A percentile compares a stretch with the other conserved stretches of the same genome.
Conservation (phyloP, 2,113 vertebrate species). For the Bostrychus sinensis region DNA sequence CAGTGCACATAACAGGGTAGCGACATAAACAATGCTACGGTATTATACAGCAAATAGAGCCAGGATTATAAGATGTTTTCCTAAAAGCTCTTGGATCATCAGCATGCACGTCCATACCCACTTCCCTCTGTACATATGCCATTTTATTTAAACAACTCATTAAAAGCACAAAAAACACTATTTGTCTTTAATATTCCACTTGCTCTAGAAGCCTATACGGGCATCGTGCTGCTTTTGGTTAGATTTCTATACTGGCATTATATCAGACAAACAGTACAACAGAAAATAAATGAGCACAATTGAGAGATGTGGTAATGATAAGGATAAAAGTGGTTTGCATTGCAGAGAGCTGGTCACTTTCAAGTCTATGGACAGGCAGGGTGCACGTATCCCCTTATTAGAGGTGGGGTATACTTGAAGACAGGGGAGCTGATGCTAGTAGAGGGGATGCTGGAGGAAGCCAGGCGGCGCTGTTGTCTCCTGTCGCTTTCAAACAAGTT, state of each 20-base stretch:
- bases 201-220: slow-evolving; percentile 26
- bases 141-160: slow-evolving; percentile 43
- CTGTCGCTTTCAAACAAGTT: slow-evolving; percentile 54
- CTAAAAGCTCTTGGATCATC: slow-evolving; percentile 35
- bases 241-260: slow-evolving; percentile 23
- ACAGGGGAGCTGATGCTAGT: slow-evolving; percentile 9
- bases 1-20: slow-evolving; percentile 51
- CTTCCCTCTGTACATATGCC: slow-evolving; percentile 8
- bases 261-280: slow-evolving; percentile 33
- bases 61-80: slow-evolving; percentile 30
- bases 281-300: slow-evolving; percentile 20
- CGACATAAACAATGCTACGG: slow-evolving; percentile 30
- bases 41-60: slow-evolving; percentile 54
- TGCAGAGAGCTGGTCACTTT: slow-evolving; percentile 39
- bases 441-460: slow-evolving; percentile 35
- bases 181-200: slow-evolving; percentile 14
- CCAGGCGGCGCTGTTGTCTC: slow-evolving; percentile 36
- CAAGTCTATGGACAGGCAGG: slow-evolving; percentile 43
- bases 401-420: slow-evolving; percentile 45
- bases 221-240: slow-evolving; percentile 16
- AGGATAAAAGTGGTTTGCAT: slow-evolving; percentile 26
- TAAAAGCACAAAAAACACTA: slow-evolving; percentile 41
- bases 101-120: slow-evolving; percentile 66
- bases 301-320: slow-evolving; percentile 3
- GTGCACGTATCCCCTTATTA: slow-evolving; percentile 36